Evolutionary conservation across 35 echinoderm and acorn worm genomes (phyloP).

Genomic region (Heliocidaris erythrogramma): DNA sequence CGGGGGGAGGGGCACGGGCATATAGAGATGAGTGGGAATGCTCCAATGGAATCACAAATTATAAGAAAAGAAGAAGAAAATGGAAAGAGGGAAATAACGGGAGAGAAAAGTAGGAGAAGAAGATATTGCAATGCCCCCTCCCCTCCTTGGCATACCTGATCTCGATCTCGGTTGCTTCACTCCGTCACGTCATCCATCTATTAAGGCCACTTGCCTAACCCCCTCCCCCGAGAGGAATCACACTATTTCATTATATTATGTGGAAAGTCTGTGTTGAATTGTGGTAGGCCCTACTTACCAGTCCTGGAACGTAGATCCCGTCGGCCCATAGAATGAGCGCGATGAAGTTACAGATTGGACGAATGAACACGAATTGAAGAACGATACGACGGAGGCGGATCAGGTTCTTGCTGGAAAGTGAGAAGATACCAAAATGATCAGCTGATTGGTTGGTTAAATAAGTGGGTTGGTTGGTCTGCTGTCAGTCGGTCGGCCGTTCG

Average conservation of each 20-base stretch:
- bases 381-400: slow-evolving; percentile 74
- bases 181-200: too few species aligned
- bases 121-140: too few species aligned
- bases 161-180: too few species aligned
- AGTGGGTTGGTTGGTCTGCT: background rate
- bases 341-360: slow-evolving; percentile 75
- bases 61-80: too few species aligned
- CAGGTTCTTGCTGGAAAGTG: slow-evolving; percentile 66
- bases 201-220: too few species aligned
- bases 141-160: too few species aligned
- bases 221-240: too few species aligned
- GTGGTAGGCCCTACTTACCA: slow-evolving; percentile 66
- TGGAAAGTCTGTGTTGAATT: too few species aligned
- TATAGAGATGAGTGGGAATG: background rate
- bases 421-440: slow-evolving; percentile 14
- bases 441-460: background rate
- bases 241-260: too few species aligned
- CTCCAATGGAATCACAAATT: too few species aligned
- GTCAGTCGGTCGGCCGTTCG: background rate
- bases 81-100: too few species aligned
- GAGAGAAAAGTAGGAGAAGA: too few species aligned
- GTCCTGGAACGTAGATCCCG: slow-evolving; percentile 80
- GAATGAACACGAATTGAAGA: slow-evolving; percentile 78
- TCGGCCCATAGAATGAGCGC: slow-evolving; percentile 85
- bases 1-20: background rate